A percentile compares a stretch with the other conserved stretches of the same genome.
Conservation (phyloP, 2,888 invertebrate genomes). For the Chaitophorus viminalis region DNA sequence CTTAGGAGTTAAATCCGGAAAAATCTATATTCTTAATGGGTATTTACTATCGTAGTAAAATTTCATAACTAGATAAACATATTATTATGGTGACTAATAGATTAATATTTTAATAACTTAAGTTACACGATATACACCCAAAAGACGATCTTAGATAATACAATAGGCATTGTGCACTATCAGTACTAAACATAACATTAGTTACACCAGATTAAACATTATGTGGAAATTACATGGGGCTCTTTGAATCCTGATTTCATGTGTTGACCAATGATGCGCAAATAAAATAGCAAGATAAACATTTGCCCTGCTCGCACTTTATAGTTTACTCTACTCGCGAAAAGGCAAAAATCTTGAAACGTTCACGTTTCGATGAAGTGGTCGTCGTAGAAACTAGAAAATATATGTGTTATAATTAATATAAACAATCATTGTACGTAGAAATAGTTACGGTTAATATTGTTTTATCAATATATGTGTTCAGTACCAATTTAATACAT, state of each 20-base stretch:
- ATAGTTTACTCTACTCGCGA: not conserved
- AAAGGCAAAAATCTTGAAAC: not conserved
- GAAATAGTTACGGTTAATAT: too few relatives aligned
- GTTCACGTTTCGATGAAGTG: not conserved
- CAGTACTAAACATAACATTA: conserved; percentile 3
- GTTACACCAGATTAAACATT: conserved; percentile 21
- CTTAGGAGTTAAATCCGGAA: too few relatives aligned
- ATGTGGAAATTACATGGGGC: not conserved
- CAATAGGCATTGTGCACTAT: not conserved
- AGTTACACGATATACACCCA: not conserved
- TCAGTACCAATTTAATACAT: too few relatives aligned
- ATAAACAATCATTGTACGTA: too few relatives aligned
- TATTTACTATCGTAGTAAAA: too few relatives aligned
- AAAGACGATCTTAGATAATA: not conserved
- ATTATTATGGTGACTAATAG: too few relatives aligned
- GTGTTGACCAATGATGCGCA: conserved; percentile 5
- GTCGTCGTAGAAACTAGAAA: not conserved
- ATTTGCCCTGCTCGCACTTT: conserved; percentile 10
- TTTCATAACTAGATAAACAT: too few relatives aligned
- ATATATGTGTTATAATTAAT: too few relatives aligned
- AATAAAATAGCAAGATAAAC: conserved; percentile 24
- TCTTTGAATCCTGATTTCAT: not conserved
- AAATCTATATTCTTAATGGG: too few relatives aligned
- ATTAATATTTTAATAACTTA: not conserved
- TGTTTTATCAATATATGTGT: too few relatives aligned